These are phyloP conservation scores for Sprattus sprattus DNA, from an alignment of 2,113 vertebrate genomes.

Conservation along the genomic window DNA sequence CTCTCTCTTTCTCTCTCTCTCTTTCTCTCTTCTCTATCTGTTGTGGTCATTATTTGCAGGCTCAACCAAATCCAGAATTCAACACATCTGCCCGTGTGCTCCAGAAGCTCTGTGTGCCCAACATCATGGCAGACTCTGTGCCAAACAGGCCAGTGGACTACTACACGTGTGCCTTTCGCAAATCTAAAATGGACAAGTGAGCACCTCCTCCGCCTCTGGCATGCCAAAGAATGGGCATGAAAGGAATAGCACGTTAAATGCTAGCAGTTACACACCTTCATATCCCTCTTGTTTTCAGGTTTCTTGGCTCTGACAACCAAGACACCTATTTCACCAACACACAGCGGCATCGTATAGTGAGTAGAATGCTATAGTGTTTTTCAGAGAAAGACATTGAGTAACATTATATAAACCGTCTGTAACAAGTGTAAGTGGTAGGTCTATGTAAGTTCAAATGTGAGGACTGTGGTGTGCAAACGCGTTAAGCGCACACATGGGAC, in stretches of 20 bases:
- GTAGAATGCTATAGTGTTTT: constrained; percentile 37
- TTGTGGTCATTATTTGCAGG: constrained; percentile 53
- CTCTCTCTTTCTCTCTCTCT: background rate
- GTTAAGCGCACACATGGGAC: background rate
- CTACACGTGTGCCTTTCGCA: constrained; percentile 71
- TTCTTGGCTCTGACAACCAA: constrained; percentile 68
- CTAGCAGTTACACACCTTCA: background rate
- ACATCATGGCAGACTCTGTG: constrained; percentile 66
- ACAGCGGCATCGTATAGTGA: constrained; percentile 74
- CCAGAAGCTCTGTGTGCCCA: constrained; percentile 61
- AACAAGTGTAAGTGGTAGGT: background rate
- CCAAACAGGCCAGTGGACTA: constrained; percentile 74
- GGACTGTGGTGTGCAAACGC: background rate
- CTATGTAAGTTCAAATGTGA: background rate
- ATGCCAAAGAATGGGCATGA: background rate
- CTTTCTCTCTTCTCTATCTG: background rate
- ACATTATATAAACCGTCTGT: background rate
- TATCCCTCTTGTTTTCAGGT: constrained; percentile 53
- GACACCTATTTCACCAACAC: constrained; percentile 74
- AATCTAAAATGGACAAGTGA: constrained; percentile 70
- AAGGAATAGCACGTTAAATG: background rate
- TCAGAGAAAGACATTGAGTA: background rate
- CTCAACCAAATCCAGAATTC: constrained; percentile 67
- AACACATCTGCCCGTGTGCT: constrained; percentile 66
- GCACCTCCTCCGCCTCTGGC: background rate